phyloP scores from a whole-genome alignment of 2,888 invertebrate genomes.

The Caenorhabditis japonica region DNA sequence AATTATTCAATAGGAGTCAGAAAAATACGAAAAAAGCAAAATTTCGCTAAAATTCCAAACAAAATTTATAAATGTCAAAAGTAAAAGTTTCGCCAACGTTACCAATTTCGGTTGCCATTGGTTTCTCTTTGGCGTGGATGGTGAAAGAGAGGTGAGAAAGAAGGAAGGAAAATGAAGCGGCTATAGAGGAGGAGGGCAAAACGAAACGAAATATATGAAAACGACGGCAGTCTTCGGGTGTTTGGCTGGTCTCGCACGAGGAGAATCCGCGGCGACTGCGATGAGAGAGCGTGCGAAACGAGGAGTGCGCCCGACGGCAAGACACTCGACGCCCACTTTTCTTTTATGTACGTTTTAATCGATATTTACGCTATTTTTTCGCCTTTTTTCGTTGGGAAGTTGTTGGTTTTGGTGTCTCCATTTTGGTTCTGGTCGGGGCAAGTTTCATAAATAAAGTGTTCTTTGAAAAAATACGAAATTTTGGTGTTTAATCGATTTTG shows the following conservation, averaged over 20 bases:
- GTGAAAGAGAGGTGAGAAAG: slow-evolving; percentile 16
- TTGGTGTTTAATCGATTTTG: no score
- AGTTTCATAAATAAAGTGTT: no score
- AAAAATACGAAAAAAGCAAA: no score
- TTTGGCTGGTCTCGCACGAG: slow-evolving; percentile 3
- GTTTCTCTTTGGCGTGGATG: not conserved
- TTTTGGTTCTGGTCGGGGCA: no score
- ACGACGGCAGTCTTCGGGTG: no score
- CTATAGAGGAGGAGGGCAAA: slow-evolving; percentile 11
- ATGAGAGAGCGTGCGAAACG: not conserved
- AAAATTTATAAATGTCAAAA: not conserved
- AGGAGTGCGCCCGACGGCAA: slow-evolving; percentile 11
- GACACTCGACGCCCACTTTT: slow-evolving; percentile 7
- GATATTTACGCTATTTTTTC: no score
- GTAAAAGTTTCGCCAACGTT: not conserved
- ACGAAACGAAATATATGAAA: no score
- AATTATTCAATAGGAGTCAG: no score
- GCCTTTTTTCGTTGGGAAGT: no score
- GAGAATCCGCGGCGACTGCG: no score
- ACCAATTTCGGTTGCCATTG: slow-evolving; percentile 16
- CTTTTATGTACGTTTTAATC: slow-evolving; percentile 29
- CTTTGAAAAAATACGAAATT: no score
- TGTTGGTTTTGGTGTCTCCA: no score
- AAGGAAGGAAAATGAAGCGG: slow-evolving; percentile 22
- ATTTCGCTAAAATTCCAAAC: not conserved